Conservation (phyloP, 2,113 vertebrate species). For the Nyctibius bracteatus region DNA sequence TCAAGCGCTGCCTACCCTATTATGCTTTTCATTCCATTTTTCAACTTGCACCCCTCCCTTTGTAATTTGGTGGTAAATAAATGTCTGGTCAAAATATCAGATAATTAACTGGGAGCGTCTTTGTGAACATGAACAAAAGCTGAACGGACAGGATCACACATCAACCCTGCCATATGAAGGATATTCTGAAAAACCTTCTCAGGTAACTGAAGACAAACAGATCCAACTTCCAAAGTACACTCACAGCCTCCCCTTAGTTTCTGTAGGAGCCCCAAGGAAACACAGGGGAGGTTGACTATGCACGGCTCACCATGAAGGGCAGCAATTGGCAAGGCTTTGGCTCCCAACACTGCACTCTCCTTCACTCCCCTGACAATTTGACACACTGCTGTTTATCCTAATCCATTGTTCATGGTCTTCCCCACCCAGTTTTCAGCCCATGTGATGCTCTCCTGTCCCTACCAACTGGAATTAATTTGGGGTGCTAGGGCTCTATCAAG, state of each 20-base stretch:
- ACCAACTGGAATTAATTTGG: constrained; percentile 60
- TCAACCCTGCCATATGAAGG: not conserved
- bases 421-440: constrained; percentile 54
- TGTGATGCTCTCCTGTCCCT: constrained; percentile 46
- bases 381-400: constrained; percentile 49
- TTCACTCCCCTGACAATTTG: constrained; percentile 32
- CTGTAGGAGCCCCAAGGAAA: not conserved
- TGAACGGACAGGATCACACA: not conserved
- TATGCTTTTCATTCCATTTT: not conserved
- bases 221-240: not conserved
- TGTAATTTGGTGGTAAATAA: constrained; percentile 1
- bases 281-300: not conserved
- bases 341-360: not conserved
- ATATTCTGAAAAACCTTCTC: not conserved
- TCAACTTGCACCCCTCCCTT: not conserved
- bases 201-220: not conserved
- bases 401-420: constrained; percentile 58
- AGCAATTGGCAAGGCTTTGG: not conserved
- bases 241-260: not conserved
- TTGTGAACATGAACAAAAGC: not conserved
- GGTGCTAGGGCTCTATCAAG: constrained; percentile 13
- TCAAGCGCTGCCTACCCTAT: not conserved
- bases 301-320: not conserved
- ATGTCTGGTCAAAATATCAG: not conserved
- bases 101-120: not conserved